phyloP scores from a whole-genome alignment of 2,888 invertebrate genomes.

The Hesperia comma region DNA sequence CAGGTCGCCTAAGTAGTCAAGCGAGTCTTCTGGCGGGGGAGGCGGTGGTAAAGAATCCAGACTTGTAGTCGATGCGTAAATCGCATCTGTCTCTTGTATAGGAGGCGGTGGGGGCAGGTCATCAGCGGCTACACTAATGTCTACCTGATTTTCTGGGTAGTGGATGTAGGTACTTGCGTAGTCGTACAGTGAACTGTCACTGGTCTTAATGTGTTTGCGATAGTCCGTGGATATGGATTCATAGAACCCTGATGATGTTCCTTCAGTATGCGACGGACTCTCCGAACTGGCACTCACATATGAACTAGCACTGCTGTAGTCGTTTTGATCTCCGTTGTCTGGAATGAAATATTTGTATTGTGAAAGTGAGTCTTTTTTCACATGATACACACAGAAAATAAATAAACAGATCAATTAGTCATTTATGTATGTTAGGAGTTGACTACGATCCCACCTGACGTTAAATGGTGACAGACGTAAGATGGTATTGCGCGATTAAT shows the following conservation, averaged over 20 bases:
- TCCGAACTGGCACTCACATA: constrained; percentile 51
- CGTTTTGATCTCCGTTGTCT: constrained; percentile 56
- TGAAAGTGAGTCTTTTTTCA: no score
- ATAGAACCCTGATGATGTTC: constrained; percentile 61
- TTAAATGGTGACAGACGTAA: no score
- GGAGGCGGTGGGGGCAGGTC: constrained; percentile 88
- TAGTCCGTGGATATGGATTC: constrained; percentile 62
- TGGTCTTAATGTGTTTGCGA: constrained; percentile 61
- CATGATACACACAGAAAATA: no score
- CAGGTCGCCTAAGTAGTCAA: constrained; percentile 86
- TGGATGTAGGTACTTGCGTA: constrained; percentile 41
- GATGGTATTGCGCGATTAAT: no score
- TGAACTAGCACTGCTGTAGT: constrained; percentile 55
- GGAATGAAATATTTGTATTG: not conserved
- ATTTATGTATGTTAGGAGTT: no score
- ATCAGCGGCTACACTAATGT: constrained; percentile 53
- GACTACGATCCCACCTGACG: no score
- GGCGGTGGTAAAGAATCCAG: constrained; percentile 92
- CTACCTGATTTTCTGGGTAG: constrained; percentile 1
- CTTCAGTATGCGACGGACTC: constrained; percentile 50
- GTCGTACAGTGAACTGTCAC: constrained; percentile 67
- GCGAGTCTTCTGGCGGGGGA: constrained; percentile 82
- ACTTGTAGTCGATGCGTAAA: constrained; percentile 91
- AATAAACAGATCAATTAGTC: no score
- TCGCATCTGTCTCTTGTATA: constrained; percentile 83